Conservation (phyloP, 2,797 vertebrate species). For the Macropodus opercularis region DNA sequence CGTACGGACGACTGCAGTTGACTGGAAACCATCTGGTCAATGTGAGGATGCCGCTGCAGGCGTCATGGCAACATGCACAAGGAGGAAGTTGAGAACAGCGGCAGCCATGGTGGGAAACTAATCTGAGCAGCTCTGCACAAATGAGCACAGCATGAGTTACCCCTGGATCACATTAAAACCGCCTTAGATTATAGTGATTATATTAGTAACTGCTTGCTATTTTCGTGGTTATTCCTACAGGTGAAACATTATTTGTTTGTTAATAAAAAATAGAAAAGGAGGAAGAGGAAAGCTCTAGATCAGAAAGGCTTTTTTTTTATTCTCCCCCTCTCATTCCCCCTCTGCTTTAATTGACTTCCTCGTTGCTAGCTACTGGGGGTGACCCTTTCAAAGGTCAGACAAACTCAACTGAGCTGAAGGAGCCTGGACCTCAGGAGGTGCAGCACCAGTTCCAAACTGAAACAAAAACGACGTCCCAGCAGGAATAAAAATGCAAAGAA, state of each 20-base stretch:
- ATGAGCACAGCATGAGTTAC: constrained; percentile 57
- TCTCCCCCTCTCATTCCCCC: background rate
- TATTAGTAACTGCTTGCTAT: constrained; percentile 49
- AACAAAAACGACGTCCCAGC: constrained; percentile 45
- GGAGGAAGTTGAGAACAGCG: constrained; percentile 57
- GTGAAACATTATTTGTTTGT: constrained; percentile 44
- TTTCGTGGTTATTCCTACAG: constrained; percentile 30
- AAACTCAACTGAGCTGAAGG: constrained; percentile 54
- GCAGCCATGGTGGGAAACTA: constrained; percentile 58
- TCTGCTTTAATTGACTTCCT: constrained; percentile 46
- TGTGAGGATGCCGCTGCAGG: constrained; percentile 57
- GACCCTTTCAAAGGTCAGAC: constrained; percentile 47
- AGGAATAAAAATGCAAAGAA: constrained; percentile 41
- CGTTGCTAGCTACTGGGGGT: constrained; percentile 25
- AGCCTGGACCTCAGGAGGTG: constrained; percentile 39
- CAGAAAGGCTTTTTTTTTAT: constrained; percentile 5
- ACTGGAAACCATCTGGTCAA: constrained; percentile 61
- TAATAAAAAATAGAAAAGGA: constrained; percentile 43
- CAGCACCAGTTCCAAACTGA: constrained; percentile 40
- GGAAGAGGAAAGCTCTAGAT: constrained; percentile 3
- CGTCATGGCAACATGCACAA: constrained; percentile 63
- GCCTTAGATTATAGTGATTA: constrained; percentile 19
- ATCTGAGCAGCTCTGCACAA: constrained; percentile 42
- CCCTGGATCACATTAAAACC: constrained; percentile 53
- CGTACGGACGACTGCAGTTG: constrained; percentile 24